These are phyloP conservation scores for Tympanoctomys barrerae DNA, from an alignment of 2,797 vertebrate genomes.

Conservation along the genomic window DNA sequence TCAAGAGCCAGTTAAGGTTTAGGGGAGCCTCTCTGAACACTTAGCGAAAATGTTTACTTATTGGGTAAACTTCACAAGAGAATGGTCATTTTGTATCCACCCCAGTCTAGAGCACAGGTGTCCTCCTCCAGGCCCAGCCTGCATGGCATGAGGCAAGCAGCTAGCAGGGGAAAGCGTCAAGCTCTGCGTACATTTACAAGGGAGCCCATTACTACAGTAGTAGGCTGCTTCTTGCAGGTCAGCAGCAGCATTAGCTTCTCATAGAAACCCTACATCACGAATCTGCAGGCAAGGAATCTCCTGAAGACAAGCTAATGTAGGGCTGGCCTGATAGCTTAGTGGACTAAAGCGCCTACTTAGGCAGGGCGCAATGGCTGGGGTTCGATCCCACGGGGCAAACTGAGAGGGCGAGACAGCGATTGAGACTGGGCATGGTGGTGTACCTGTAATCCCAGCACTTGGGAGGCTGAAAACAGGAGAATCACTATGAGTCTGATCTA, in stretches of 20 bases:
- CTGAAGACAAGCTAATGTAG: background rate
- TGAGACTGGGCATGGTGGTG: too few species aligned
- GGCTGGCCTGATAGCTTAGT: too few species aligned
- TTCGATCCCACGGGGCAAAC: too few species aligned
- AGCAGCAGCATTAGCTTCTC: background rate
- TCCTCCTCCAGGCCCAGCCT: background rate
- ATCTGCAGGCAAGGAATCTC: background rate
- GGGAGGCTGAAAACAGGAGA: too few species aligned
- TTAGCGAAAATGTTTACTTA: background rate
- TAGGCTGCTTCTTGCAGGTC: background rate
- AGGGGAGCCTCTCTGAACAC: background rate
- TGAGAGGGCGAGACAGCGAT: too few species aligned
- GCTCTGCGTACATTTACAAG: background rate
- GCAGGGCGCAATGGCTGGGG: too few species aligned
- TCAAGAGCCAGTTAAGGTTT: background rate
- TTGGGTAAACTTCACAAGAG: background rate
- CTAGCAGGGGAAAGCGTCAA: background rate
- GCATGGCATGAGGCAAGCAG: background rate
- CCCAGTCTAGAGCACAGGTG: background rate
- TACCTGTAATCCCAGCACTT: too few species aligned
- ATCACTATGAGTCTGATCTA: too few species aligned
- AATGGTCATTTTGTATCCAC: background rate
- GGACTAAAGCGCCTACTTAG: too few species aligned
- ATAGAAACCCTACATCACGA: background rate
- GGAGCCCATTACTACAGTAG: background rate